Percentiles rank a stretch among this genome's conserved stretches.
Conservation (phyloP, 1,140 invertebrate genomes). For the Melanaphis sacchari region DNA sequence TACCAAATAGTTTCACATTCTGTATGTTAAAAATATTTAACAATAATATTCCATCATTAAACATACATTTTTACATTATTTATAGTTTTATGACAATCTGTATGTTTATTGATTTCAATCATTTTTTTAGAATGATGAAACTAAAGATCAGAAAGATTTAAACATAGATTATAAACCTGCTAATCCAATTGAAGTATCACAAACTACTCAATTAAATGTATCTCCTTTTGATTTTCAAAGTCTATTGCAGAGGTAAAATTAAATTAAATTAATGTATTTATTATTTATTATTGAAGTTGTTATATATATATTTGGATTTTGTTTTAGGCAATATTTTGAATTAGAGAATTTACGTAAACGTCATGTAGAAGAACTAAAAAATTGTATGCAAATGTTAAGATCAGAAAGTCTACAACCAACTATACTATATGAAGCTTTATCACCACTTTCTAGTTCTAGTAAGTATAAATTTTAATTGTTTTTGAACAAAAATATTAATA, state of each 20-base stretch:
- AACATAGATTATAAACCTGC: background rate
- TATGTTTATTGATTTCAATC: background rate
- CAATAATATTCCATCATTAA: background rate
- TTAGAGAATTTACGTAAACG: slow-evolving; percentile 47
- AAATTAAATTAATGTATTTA: background rate
- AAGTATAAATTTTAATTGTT: background rate
- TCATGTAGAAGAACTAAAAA: slow-evolving; percentile 51
- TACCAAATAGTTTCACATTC: background rate
- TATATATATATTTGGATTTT: background rate
- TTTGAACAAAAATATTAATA: background rate
- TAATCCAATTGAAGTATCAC: background rate
- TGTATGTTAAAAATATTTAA: background rate
- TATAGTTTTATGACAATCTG: background rate
- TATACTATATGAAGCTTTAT: slow-evolving; percentile 52
- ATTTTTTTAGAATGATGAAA: slow-evolving; percentile 35
- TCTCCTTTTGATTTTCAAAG: slow-evolving; percentile 29
- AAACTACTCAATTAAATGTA: slow-evolving; percentile 26
- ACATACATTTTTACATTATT: background rate
- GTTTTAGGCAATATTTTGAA: slow-evolving; percentile 45
- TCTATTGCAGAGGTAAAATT: slow-evolving; percentile 38
- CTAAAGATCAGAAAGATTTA: slow-evolving; percentile 20
- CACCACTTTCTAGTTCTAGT: slow-evolving; percentile 44
- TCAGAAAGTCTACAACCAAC: slow-evolving; percentile 22
- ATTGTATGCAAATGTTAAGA: slow-evolving; percentile 45
- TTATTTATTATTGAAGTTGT: background rate